A percentile compares a stretch with the other conserved stretches of the same genome.
phyloP scores from a whole-genome alignment of 2,888 invertebrate genomes.

The Xestoiulus laeticollis region DNA sequence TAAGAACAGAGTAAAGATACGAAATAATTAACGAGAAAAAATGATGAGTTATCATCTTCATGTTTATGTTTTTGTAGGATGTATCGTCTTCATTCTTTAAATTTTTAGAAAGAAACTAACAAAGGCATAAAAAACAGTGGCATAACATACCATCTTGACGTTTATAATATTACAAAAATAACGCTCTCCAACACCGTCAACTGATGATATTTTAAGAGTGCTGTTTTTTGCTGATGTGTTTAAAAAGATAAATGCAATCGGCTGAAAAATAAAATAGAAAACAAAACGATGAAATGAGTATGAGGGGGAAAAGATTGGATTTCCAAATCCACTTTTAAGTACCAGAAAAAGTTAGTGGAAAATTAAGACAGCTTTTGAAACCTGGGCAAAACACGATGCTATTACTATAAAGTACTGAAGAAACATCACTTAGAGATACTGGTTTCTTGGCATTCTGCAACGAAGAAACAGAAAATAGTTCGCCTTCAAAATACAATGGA shows the following conservation, averaged over 20 bases:
- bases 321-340: slow-evolving; percentile 16
- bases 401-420: background rate
- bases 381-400: background rate
- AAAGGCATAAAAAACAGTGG: slow-evolving; percentile 46
- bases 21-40: slow-evolving; percentile 13
- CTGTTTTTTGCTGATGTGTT: slow-evolving; percentile 30
- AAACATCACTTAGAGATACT: background rate
- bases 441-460: background rate
- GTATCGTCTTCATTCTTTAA: background rate
- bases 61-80: background rate
- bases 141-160: slow-evolving; percentile 46
- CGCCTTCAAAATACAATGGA: background rate
- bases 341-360: background rate
- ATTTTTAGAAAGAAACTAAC: background rate
- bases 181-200: slow-evolving; percentile 20
- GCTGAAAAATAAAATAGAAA: slow-evolving; percentile 46
- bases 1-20: background rate
- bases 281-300: slow-evolving; percentile 19
- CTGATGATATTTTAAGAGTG: slow-evolving; percentile 39
- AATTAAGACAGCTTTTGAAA: background rate
- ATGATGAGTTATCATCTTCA: background rate
- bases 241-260: slow-evolving; percentile 43
- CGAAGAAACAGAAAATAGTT: background rate
- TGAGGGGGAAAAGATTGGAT: background rate
- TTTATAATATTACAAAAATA: slow-evolving; percentile 47